Conservation (phyloP, 1,140 invertebrate genomes). For the Papilio xuthus region DNA sequence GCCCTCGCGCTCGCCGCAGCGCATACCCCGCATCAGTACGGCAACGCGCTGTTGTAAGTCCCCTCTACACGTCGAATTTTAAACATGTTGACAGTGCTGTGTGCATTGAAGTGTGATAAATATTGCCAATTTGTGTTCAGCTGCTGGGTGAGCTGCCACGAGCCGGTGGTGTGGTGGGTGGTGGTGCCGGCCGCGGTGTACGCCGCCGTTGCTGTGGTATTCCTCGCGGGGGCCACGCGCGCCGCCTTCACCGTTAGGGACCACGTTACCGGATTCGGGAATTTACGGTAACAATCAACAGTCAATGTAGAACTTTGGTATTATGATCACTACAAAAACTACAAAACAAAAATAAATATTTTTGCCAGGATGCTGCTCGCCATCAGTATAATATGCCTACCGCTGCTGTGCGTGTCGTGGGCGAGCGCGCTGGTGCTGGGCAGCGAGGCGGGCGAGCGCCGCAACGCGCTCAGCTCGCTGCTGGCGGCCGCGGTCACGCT, state of each 20-base stretch:
- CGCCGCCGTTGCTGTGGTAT: conserved; percentile 89
- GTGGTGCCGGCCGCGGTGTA: conserved; percentile 92
- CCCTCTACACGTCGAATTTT: background rate
- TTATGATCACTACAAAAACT: too few species aligned
- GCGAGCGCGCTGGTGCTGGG: conserved; percentile 66
- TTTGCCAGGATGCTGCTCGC: conserved; percentile 61
- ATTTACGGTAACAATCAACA: conserved; percentile 84
- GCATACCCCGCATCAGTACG: conserved; percentile 97
- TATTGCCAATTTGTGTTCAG: conserved; percentile 75
- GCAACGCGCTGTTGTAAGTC: conserved; percentile 95
- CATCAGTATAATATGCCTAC: conserved; percentile 65
- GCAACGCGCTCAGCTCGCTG: conserved; percentile 86
- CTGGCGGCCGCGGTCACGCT: conserved; percentile 87
- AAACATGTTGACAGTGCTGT: background rate
- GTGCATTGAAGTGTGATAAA: too few species aligned
- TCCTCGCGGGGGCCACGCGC: conserved; percentile 91
- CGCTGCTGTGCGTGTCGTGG: conserved; percentile 65
- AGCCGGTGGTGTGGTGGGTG: conserved; percentile 95
- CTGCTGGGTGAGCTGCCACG: conserved; percentile 97
- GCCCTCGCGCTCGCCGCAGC: conserved; percentile 95
- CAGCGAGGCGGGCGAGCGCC: conserved; percentile 59
- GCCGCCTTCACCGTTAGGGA: conserved; percentile 96
- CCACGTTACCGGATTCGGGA: conserved; percentile 94
- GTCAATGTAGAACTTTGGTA: too few species aligned
- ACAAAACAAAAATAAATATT: background rate